A percentile compares a stretch with the other conserved stretches of the same genome.
Conservation (phyloP, 2,888 invertebrate genomes). For the Phaonia tiefii region DNA sequence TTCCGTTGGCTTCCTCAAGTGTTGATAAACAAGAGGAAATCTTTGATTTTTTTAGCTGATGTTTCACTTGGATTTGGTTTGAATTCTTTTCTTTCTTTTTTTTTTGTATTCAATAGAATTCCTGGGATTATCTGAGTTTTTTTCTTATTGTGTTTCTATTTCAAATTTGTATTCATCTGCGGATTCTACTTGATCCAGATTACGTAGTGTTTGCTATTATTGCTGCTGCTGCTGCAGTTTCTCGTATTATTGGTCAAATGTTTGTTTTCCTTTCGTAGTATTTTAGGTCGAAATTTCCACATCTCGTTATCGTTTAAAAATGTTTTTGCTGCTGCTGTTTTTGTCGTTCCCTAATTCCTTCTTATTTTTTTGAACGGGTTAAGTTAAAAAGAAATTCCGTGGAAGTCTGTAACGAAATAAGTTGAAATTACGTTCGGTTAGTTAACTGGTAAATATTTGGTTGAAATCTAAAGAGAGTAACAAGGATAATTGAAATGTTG, state of each 20-base stretch:
- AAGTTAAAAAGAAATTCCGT: slow-evolving; percentile 4
- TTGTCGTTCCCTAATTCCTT: not conserved
- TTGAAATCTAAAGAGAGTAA: no score
- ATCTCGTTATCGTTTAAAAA: slow-evolving; percentile 45
- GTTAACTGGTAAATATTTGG: not conserved
- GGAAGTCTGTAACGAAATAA: slow-evolving; percentile 45
- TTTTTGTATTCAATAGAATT: slow-evolving; percentile 17
- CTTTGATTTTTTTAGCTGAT: slow-evolving; percentile 11
- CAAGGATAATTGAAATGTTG: no score
- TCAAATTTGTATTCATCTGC: not conserved
- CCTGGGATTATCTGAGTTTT: not conserved
- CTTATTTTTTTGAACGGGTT: slow-evolving; percentile 12
- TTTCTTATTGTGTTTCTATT: slow-evolving; percentile 7
- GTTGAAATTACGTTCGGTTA: no score
- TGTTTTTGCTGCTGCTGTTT: slow-evolving; percentile 1
- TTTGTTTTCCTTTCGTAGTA: slow-evolving; percentile 57
- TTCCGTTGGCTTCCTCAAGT: slow-evolving; percentile 9
- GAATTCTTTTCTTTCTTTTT: not conserved
- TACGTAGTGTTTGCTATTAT: slow-evolving; percentile 27
- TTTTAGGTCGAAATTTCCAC: slow-evolving; percentile 61
- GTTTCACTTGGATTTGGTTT: slow-evolving; percentile 7
- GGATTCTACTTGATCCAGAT: slow-evolving; percentile 32
- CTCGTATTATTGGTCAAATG: slow-evolving; percentile 15
- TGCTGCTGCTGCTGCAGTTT: slow-evolving; percentile 7
- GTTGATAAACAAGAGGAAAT: not conserved